Conservation (phyloP, 2,113 vertebrate genomes). For the Solenodon paradoxus region DNA sequence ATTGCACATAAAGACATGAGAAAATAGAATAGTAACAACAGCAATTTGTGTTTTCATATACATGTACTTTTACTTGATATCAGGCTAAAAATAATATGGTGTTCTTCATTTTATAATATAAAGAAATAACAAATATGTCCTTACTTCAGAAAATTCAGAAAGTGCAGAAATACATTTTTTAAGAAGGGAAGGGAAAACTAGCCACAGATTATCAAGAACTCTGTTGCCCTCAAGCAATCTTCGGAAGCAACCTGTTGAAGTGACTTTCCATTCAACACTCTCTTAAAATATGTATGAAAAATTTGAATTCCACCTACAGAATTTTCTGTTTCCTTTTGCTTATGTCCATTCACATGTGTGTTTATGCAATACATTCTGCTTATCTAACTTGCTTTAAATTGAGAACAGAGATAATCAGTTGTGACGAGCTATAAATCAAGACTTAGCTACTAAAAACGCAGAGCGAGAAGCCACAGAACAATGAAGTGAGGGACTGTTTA, state of each 20-base stretch:
- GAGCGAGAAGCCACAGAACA: neutral
- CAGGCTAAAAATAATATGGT: neutral
- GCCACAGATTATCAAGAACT: neutral
- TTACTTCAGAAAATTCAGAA: neutral
- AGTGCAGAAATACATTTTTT: neutral
- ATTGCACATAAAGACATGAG: neutral
- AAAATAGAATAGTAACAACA: neutral
- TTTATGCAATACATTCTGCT: neutral
- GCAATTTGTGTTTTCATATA: neutral
- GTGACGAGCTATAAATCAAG: neutral
- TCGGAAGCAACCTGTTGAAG: neutral
- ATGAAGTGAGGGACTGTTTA: neutral
- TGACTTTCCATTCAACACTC: neutral
- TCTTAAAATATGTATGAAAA: constrained; percentile 6
- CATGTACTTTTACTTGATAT: neutral
- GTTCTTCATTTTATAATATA: neutral
- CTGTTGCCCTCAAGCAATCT: neutral
- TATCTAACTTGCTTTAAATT: neutral
- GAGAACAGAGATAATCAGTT: neutral
- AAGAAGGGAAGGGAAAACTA: neutral
- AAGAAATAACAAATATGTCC: neutral
- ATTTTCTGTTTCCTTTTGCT: neutral
- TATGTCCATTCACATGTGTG: neutral
- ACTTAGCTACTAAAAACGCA: neutral
- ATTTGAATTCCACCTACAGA: neutral